Base-by-base conservation (phyloP, 2,797 vertebrate genomes). In the Oreochromis mossambicus region DNA sequence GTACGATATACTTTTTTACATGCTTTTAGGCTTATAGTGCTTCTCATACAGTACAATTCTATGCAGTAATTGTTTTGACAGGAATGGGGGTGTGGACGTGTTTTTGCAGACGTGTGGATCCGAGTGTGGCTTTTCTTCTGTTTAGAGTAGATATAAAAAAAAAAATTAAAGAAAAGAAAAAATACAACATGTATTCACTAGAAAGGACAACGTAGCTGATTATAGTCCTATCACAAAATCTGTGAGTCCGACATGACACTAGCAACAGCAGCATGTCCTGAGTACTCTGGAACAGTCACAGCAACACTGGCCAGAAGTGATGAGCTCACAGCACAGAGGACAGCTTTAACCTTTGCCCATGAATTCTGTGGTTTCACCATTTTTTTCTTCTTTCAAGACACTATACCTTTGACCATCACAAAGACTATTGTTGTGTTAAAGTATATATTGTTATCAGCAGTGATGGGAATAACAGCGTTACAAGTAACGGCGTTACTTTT, bases 131-230 rank as follows among this genome's bases (percentile, higher is more conserved):
- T 26, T 26, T 26, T 26, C 26, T 26, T 26, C 26, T 26, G 26
- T 26, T 26, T 26, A 26, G 26, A 26, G 26, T 26, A 26, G 26
- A 26, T 26, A 26, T 26, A 26, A 26, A 21, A n/a, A 6, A 1
- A 52, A 0, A n/a, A n/a, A n/a, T n/a, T n/a, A 0, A 50, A 3
- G 10, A 6, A 24, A 4, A 26, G 26, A 26, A 26, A 19, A 34
- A 61, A 61, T 52, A 21, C 51, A 61, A 34, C 1, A 15, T 19
- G 1, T 34, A 34, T 17, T 61, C 0, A 61, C 15, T 34, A 19
- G 29, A 61, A 61, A 34, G 29, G 29, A 61, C 15, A 8, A 19
- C 1, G 19, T 19, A 51, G 5, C 8, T n/a, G 2, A 51, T 7
- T 51, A 1, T n/a, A 19, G 17, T 7, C 8, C 50, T n/a, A 19